Conservation (phyloP, 1,140 invertebrate species). For the Bathynomus jamesi region DNA sequence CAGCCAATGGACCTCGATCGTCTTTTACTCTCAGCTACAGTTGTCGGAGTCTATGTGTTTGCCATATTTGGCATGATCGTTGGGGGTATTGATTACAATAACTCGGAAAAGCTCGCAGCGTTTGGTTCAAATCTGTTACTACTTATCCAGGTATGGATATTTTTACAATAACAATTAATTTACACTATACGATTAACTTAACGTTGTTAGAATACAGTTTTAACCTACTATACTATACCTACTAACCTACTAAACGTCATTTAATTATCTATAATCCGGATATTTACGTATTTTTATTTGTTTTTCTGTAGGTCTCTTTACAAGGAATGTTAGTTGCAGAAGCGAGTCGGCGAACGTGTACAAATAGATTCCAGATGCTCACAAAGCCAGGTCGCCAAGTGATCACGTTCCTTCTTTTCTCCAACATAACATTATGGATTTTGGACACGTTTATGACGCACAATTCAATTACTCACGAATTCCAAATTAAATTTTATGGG, state of each 20-base stretch:
- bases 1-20: conserved; percentile 46
- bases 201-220: no score
- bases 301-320: conserved; percentile 37
- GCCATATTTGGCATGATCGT: conserved; percentile 52
- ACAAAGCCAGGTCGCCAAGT: conserved; percentile 58
- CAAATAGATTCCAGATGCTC: conserved; percentile 49
- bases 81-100: conserved; percentile 39
- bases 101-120: conserved; percentile 45
- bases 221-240: no score
- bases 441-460: conserved; percentile 61
- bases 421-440: conserved; percentile 60
- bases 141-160: conserved; percentile 47
- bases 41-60: conserved; percentile 53
- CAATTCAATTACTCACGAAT: conserved; percentile 51
- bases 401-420: conserved; percentile 59
- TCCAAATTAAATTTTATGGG: conserved; percentile 56
- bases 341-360: conserved; percentile 49
- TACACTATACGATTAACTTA: no score
- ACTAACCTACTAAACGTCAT: no score
- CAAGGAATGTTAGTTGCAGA: conserved; percentile 58
- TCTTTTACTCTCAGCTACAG: conserved; percentile 48
- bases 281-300: no score
- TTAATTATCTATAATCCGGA: no score
- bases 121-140: conserved; percentile 47
- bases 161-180: no score